These are phyloP conservation scores for Penaeus indicus DNA, from an alignment of 1,140 invertebrate species.

Conservation along the genomic window DNA sequence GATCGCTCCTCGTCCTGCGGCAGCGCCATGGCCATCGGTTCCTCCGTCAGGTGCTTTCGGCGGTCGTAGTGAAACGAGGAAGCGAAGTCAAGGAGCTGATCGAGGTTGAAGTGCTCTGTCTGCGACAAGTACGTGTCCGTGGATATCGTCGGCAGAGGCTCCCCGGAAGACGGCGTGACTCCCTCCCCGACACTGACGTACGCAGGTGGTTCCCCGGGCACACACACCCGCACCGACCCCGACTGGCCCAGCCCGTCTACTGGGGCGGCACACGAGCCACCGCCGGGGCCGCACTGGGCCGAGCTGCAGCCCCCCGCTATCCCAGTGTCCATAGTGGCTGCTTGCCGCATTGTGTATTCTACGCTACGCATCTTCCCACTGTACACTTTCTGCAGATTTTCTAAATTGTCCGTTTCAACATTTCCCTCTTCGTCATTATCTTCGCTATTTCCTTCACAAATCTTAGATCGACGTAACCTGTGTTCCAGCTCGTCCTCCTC, in stretches of 20 bases:
- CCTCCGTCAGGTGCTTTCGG: slow-evolving; percentile 62
- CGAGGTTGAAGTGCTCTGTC: slow-evolving; percentile 67
- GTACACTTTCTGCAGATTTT: slow-evolving; percentile 68
- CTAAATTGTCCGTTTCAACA: slow-evolving; percentile 70
- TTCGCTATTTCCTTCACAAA: slow-evolving; percentile 56
- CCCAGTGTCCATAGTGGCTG: slow-evolving; percentile 45
- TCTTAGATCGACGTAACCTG: slow-evolving; percentile 44
- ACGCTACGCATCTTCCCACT: slow-evolving; percentile 63
- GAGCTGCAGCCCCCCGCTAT: slow-evolving; percentile 46
- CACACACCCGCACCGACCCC: slow-evolving; percentile 46
- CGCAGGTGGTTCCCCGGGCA: slow-evolving; percentile 45
- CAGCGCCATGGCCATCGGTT: slow-evolving; percentile 53
- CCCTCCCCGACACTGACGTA: slow-evolving; percentile 33
- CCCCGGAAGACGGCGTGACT: background rate
- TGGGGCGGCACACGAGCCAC: slow-evolving; percentile 35
- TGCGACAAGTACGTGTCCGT: slow-evolving; percentile 63
- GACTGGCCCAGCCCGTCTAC: slow-evolving; percentile 48
- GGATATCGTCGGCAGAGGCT: slow-evolving; percentile 42
- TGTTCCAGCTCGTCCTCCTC: slow-evolving; percentile 58
- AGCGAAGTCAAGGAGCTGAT: slow-evolving; percentile 67
- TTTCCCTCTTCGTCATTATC: slow-evolving; percentile 77
- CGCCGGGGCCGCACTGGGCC: slow-evolving; percentile 42
- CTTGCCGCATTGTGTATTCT: slow-evolving; percentile 59
- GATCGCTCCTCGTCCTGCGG: slow-evolving; percentile 53
- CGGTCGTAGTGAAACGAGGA: slow-evolving; percentile 67